phyloP scores from a whole-genome alignment of 2,113 vertebrate genomes.

The Thamnophis sirtalis region DNA sequence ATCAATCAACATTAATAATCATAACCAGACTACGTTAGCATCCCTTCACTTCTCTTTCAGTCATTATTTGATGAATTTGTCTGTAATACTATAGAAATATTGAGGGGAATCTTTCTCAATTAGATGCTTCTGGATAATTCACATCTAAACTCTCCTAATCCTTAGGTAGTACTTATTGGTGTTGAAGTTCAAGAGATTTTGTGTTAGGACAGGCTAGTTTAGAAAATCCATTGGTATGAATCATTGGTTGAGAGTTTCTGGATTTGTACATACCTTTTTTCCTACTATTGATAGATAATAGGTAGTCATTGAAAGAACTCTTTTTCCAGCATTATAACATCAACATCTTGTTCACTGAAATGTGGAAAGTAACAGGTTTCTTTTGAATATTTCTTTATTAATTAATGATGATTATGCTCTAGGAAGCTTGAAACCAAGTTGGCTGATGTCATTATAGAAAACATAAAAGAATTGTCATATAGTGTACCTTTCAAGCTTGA shows the following conservation, averaged over 20 bases:
- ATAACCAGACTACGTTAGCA: slow-evolving; percentile 17
- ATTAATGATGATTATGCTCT: neutral
- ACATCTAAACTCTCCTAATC: neutral
- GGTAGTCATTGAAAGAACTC: neutral
- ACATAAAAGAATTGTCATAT: neutral
- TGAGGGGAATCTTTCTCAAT: neutral
- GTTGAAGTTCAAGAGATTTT: neutral
- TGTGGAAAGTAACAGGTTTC: neutral
- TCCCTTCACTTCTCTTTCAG: slow-evolving; percentile 7
- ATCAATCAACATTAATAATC: neutral
- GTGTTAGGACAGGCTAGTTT: neutral
- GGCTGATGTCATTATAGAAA: neutral
- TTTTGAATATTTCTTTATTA: neutral
- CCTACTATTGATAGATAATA: neutral
- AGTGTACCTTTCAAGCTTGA: neutral
- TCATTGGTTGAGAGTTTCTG: neutral
- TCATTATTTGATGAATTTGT: slow-evolving; percentile 8
- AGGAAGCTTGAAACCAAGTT: neutral
- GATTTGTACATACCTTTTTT: neutral
- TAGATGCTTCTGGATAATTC: neutral
- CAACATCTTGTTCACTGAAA: neutral
- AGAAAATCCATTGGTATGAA: neutral
- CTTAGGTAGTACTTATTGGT: neutral
- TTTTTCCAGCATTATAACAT: too few species aligned
- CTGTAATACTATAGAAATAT: neutral